phyloP scores from a whole-genome alignment of 2,797 vertebrate species.

The Hippoglossus hippoglossus region DNA sequence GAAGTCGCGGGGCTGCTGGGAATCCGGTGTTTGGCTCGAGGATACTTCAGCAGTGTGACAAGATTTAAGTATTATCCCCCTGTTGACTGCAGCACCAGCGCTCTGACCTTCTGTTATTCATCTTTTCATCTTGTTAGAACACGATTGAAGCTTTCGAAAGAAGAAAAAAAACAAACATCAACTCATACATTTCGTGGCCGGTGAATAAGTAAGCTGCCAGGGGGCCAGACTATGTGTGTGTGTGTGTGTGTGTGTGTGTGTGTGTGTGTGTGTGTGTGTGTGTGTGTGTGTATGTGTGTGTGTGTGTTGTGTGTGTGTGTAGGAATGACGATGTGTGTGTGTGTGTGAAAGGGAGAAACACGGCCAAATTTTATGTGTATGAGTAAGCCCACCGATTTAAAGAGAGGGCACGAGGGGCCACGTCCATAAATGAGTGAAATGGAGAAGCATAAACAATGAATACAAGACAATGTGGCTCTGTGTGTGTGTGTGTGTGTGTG shows the following conservation, averaged over 20 bases:
- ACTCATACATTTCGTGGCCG: constrained; percentile 8
- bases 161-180: neutral
- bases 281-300: constrained; percentile 20
- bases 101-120: constrained; percentile 7
- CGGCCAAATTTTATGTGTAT: constrained; percentile 55
- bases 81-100: constrained; percentile 12
- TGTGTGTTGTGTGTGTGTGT: constrained; percentile 7
- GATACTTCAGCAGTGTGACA: constrained; percentile 32
- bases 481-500: constrained; percentile 31
- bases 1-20: constrained; percentile 30
- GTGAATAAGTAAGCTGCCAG: constrained; percentile 29
- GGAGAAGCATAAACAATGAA: constrained; percentile 70
- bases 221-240: constrained; percentile 23
- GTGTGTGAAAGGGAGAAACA: constrained; percentile 34
- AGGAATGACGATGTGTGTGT: constrained; percentile 29
- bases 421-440: constrained; percentile 71
- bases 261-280: constrained; percentile 28
- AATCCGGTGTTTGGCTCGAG: constrained; percentile 41
- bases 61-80: constrained; percentile 33
- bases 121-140: constrained; percentile 36
- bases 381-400: constrained; percentile 59
- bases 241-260: constrained; percentile 11
- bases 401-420: constrained; percentile 61
- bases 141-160: neutral
- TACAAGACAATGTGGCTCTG: constrained; percentile 57